phyloP scores from a whole-genome alignment of 2,113 vertebrate species.

The Xenus cinereus region DNA sequence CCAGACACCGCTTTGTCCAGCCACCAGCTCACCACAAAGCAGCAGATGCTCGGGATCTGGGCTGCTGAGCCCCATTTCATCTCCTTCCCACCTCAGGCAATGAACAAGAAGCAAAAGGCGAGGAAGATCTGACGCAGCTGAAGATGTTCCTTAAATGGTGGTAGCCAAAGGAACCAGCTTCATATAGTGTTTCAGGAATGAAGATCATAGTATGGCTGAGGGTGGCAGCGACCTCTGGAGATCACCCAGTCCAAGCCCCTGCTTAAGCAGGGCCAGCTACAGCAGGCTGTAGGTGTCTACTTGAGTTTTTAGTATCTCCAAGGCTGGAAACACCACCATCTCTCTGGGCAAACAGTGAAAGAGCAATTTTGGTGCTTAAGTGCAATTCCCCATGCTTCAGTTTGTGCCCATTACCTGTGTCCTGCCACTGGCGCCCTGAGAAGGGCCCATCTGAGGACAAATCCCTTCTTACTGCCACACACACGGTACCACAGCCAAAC shows the following conservation, averaged over 20 bases:
- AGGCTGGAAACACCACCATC: background rate
- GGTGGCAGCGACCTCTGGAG: background rate
- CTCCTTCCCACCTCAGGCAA: background rate
- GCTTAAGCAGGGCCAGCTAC: background rate
- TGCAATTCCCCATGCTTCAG: background rate
- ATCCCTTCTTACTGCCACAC: background rate
- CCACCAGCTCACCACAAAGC: background rate
- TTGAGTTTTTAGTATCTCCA: background rate
- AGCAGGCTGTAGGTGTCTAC: background rate
- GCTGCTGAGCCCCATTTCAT: background rate
- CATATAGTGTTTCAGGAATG: background rate
- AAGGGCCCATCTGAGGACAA: background rate
- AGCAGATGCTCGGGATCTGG: accelerated
- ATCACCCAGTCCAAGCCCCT: background rate
- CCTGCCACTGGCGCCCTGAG: background rate
- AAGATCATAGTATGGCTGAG: background rate
- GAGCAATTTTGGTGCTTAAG: background rate
- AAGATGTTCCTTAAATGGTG: background rate
- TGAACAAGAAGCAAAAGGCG: background rate
- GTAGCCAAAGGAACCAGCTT: background rate
- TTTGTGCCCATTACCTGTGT: background rate
- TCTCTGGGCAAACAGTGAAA: background rate
- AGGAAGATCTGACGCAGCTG: background rate
- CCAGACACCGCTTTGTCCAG: background rate
- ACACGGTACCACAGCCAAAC: accelerated